Evolutionary conservation across 2,888 invertebrate species (phyloP), one percentile per base, ranked within the genome.

Genomic region (Lepidochitona cinerea): DNA sequence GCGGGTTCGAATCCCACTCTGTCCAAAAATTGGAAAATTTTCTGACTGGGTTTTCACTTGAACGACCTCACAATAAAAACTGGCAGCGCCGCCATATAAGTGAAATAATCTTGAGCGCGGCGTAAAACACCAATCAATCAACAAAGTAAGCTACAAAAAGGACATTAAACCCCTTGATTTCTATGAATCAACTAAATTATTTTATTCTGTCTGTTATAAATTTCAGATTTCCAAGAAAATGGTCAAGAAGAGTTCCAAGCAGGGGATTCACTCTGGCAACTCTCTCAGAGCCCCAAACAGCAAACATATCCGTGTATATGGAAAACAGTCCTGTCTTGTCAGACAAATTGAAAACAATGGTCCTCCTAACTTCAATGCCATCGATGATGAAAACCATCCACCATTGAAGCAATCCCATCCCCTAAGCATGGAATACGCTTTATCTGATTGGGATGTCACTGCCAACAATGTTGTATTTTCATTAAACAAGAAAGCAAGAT

Each of bases 401-500:
- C 41, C 41, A 18, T 9, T 9, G 9, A 18, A 41, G 9, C 9
- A 41, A 18, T 18, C 9, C 9, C 41, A 18, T 18, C 9, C 9
- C 41, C 9, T 41, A 12, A 9, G 41, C 9, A 41, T 41, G 41
- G 41, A 41, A 41, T 18, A 12, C 9, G 9, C 41, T 9, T 32
- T 59, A 32, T 23, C 14, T 59, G 59, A 29, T 14, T 59, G 23
- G 59, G 32, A 29, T 23, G 59, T 23, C 26, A 26, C 29, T 26
- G 12, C 35, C 6, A 66, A 66, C 23, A 9, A 29, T 33, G 53
- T 54, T n/a, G 59, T 36, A n/a, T 69, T 54, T 32, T 73, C 73
- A 1, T 37, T 73, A n/a, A 73, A 73, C 49, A 73, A 73, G 41
- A 35, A 37, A 49, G 36, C 65, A 23, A 53, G 73, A 26, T 73